Percentiles rank a stretch among this genome's conserved stretches.
Evolutionary conservation across 2,113 vertebrate genomes (phyloP).

Genomic region (Nyctereutes procyonoides): DNA sequence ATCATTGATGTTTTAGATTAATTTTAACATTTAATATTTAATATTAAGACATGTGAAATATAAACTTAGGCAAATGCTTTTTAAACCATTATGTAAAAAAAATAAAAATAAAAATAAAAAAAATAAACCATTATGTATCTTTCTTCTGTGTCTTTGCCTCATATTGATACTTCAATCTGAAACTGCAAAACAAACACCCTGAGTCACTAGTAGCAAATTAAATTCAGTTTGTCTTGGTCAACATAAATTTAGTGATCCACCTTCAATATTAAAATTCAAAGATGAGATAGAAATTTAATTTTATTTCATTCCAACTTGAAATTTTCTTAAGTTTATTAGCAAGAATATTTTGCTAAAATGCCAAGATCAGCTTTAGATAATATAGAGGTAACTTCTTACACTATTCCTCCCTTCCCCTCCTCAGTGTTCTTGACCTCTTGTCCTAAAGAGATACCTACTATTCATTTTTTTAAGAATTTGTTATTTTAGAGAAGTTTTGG

Average conservation of each 20-base stretch:
- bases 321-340: neutral
- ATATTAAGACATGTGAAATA: neutral
- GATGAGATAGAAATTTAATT: neutral
- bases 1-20: neutral
- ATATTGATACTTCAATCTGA: neutral
- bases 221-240: neutral
- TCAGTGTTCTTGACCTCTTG: neutral
- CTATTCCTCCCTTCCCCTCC: neutral
- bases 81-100: neutral
- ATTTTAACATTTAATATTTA: neutral
- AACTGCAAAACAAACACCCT: neutral
- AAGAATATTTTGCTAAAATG: neutral
- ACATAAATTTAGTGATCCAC: neutral
- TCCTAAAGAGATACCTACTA: neutral
- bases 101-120: no score
- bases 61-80: neutral
- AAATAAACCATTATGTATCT: neutral
- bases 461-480: neutral
- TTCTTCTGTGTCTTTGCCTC: neutral
- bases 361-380: neutral
- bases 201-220: neutral
- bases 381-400: neutral
- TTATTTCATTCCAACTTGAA: neutral
- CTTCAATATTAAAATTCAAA: neutral
- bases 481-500: neutral